Evolutionary conservation across 2,888 invertebrate species (phyloP).

Genomic region (Taphrorychus bicolor): DNA sequence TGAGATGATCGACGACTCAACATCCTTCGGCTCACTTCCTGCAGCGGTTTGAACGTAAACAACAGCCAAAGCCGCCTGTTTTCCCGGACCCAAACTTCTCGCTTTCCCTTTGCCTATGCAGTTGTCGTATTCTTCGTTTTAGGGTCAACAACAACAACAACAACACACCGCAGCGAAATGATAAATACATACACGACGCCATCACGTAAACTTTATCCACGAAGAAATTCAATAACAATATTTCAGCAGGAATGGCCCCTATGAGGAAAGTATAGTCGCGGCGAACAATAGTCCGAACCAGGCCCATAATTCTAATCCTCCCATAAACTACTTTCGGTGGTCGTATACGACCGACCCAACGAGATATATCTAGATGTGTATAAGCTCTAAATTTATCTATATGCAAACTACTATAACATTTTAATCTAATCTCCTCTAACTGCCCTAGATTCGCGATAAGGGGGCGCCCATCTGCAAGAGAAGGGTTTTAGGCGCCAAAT

Average conservation of each 20-base stretch:
- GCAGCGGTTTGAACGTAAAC: too few species aligned
- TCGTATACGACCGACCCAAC: not conserved
- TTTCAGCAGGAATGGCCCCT: not conserved
- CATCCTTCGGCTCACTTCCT: too few species aligned
- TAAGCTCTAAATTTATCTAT: constrained; percentile 14
- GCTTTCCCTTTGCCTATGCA: too few species aligned
- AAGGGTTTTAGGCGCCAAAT: constrained; percentile 27
- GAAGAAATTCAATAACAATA: not conserved
- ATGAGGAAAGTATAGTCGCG: not conserved
- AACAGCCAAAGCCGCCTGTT: too few species aligned
- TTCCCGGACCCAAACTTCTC: too few species aligned
- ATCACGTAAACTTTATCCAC: too few species aligned
- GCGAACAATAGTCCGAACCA: not conserved
- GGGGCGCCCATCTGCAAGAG: constrained; percentile 31
- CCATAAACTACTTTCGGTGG: not conserved
- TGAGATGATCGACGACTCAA: too few species aligned
- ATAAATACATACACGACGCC: too few species aligned
- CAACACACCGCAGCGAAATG: too few species aligned
- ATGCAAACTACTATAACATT: constrained; percentile 29
- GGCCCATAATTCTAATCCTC: not conserved
- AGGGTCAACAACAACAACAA: too few species aligned
- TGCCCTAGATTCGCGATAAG: constrained; percentile 16
- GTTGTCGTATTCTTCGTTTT: too few species aligned
- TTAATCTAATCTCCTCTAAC: constrained; percentile 21
- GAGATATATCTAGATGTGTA: not conserved